A percentile compares a stretch with the other conserved stretches of the same genome.
phyloP scores from a whole-genome alignment of 2,888 invertebrate genomes.

The Matsumyia berberina region DNA sequence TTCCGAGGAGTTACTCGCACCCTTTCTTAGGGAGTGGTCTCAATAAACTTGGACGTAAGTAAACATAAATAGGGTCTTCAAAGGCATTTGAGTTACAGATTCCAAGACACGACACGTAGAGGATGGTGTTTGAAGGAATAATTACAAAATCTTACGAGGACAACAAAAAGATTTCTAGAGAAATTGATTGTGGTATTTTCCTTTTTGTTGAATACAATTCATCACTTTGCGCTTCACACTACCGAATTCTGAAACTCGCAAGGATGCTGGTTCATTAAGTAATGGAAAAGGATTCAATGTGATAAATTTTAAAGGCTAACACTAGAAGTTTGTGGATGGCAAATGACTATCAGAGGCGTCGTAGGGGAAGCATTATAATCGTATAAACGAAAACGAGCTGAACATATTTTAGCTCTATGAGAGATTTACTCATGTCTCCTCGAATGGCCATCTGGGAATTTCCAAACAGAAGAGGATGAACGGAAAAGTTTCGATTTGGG shows the following conservation, averaged over 20 bases:
- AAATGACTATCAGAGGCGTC: too few relatives aligned
- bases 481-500: too few relatives aligned
- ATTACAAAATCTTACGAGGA: not conserved
- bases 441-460: too few relatives aligned
- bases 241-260: not conserved
- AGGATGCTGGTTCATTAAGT: not conserved
- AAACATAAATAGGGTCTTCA: not conserved
- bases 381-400: too few relatives aligned
- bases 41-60: not conserved
- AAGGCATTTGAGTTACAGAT: not conserved
- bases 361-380: too few relatives aligned
- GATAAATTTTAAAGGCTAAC: not conserved
- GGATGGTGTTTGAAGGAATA: not conserved
- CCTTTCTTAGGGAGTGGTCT: not conserved
- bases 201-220: not conserved
- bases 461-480: too few relatives aligned
- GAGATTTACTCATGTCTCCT: too few relatives aligned
- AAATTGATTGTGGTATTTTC: conserved; percentile 23
- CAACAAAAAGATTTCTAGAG: not conserved
- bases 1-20: conserved; percentile 25
- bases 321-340: too few relatives aligned
- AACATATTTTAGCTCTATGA: too few relatives aligned
- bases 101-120: not conserved
- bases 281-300: not conserved
- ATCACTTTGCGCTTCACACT: conserved; percentile 5